Conservation (phyloP, 2,888 invertebrate genomes). For the Lasioglossum malachurum region DNA sequence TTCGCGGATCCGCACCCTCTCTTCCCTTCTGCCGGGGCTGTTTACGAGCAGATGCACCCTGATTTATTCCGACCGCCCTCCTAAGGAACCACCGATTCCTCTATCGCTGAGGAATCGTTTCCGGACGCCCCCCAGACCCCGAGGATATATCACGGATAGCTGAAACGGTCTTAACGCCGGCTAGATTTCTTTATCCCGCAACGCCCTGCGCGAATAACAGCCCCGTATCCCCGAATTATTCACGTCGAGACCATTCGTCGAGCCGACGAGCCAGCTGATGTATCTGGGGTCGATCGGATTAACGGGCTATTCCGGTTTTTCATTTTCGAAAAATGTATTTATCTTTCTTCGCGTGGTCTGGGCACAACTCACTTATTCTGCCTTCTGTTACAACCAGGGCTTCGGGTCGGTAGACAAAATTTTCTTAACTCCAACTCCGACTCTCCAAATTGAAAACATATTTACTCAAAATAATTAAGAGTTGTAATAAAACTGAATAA, state of each 20-base stretch:
- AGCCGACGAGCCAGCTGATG: not conserved
- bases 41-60: slow-evolving; percentile 61
- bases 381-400: too few relatives aligned
- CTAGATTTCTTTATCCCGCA: not conserved
- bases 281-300: not conserved
- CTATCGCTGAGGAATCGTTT: slow-evolving; percentile 43
- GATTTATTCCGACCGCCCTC: slow-evolving; percentile 52
- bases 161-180: slow-evolving; percentile 8
- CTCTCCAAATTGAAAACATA: too few relatives aligned
- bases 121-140: slow-evolving; percentile 5
- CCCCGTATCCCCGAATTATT: not conserved
- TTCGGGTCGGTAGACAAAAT: too few relatives aligned
- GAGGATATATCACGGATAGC: slow-evolving; percentile 8
- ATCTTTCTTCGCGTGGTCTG: not conserved
- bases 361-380: too few relatives aligned
- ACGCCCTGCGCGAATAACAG: not conserved
- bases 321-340: not conserved
- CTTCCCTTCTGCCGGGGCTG: slow-evolving; percentile 33
- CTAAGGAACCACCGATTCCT: slow-evolving; percentile 48
- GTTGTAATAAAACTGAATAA: too few relatives aligned
- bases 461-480: too few relatives aligned
- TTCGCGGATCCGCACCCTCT: slow-evolving; percentile 20
- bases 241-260: not conserved
- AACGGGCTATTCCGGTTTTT: not conserved
- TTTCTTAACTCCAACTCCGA: too few relatives aligned